Evolutionary conservation across 2,797 vertebrate genomes (phyloP).

Genomic region (Okamejei kenojei): DNA sequence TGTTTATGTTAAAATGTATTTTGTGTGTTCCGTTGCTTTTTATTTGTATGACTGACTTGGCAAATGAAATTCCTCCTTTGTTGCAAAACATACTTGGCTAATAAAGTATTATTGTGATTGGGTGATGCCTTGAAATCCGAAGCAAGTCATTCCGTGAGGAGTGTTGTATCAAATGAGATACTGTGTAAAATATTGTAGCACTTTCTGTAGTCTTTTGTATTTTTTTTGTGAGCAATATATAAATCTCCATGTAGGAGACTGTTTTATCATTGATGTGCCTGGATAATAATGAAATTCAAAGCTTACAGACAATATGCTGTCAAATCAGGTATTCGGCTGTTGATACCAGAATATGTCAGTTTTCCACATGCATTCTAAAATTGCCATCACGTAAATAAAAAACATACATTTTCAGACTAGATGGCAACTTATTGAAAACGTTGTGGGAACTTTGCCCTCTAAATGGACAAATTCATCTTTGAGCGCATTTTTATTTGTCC

Average conservation of each 20-base stretch:
- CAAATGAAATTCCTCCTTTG: too few species aligned
- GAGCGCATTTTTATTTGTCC: neutral
- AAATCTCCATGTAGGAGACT: neutral
- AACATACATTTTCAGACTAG: neutral
- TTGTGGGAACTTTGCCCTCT: too few species aligned
- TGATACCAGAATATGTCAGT: neutral
- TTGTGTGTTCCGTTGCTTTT: too few species aligned
- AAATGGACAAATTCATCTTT: neutral
- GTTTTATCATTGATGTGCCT: neutral
- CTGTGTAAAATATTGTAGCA: neutral
- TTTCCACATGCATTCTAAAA: neutral
- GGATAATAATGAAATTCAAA: neutral
- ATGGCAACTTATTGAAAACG: neutral
- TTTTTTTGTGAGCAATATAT: neutral
- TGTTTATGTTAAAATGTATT: too few species aligned
- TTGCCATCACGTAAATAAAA: neutral
- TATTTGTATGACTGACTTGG: too few species aligned
- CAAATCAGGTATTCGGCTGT: neutral
- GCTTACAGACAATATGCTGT: neutral
- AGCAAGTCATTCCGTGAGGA: neutral
- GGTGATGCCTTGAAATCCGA: neutral
- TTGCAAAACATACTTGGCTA: too few species aligned
- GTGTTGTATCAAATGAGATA: neutral
- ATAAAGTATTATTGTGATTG: too few species aligned
- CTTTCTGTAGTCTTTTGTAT: neutral